These are phyloP conservation scores for Papilio elwesi DNA, from an alignment of 2,888 invertebrate species.

Conservation along the genomic window DNA sequence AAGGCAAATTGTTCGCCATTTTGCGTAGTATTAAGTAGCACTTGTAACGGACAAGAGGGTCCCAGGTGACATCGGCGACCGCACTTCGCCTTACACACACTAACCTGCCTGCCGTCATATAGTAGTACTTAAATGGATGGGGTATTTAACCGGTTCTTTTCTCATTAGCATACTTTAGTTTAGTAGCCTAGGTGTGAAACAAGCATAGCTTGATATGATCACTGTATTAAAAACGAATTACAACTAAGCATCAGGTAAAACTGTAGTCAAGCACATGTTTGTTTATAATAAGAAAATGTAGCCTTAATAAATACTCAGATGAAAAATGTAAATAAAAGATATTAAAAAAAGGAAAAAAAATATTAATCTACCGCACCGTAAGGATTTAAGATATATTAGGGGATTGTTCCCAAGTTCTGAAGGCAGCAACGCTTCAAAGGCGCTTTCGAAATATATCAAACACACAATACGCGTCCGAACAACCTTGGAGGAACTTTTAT, in stretches of 20 bases:
- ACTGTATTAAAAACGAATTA: too few species aligned
- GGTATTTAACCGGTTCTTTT: slow-evolving; percentile 4
- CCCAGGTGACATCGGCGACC: slow-evolving; percentile 40
- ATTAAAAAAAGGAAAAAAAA: slow-evolving; percentile 43
- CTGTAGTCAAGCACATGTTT: not conserved
- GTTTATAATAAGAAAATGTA: too few species aligned
- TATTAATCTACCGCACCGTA: slow-evolving; percentile 58
- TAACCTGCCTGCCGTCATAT: slow-evolving; percentile 20
- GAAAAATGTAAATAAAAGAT: not conserved
- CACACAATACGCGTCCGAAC: slow-evolving; percentile 58
- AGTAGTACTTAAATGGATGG: slow-evolving; percentile 5
- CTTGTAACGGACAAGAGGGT: slow-evolving; percentile 29
- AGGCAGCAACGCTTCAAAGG: slow-evolving; percentile 54
- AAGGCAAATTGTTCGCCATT: slow-evolving; percentile 36
- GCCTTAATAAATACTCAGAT: too few species aligned
- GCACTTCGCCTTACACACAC: slow-evolving; percentile 36
- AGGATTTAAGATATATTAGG: slow-evolving; percentile 37
- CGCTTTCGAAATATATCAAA: slow-evolving; percentile 69
- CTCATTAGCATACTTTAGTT: not conserved
- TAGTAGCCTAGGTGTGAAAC: not conserved
- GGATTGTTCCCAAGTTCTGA: slow-evolving; percentile 45
- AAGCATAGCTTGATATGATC: too few species aligned
- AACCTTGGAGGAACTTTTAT: slow-evolving; percentile 61
- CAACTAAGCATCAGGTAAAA: too few species aligned
- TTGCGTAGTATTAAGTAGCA: slow-evolving; percentile 31